Conservation (phyloP, 1,140 invertebrate genomes). For the Drosophila rhopaloa region DNA sequence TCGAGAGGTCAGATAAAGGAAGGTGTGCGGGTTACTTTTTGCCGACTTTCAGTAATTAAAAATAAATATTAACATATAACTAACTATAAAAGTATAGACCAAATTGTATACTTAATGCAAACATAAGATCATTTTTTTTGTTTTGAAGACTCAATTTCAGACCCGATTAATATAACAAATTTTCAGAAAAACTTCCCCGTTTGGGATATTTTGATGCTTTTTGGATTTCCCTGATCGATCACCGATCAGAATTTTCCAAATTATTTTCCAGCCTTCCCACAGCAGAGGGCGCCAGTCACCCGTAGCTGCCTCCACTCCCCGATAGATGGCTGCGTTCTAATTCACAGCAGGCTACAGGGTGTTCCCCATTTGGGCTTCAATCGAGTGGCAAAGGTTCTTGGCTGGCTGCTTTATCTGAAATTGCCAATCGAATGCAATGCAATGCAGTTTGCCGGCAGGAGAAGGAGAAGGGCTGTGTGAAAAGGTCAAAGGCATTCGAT, state of each 20-base stretch:
- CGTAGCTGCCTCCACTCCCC: neutral
- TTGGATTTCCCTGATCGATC: conserved; percentile 6
- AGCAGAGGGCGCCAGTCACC: conserved; percentile 3
- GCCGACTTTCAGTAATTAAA: neutral
- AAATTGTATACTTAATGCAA: too few relatives aligned
- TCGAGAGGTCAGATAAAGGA: neutral
- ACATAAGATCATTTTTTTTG: too few relatives aligned
- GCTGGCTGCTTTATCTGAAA: conserved; percentile 65
- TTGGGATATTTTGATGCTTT: neutral
- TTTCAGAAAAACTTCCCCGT: neutral
- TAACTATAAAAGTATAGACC: too few relatives aligned
- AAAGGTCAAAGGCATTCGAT: conserved; percentile 81
- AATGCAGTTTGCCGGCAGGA: conserved; percentile 28
- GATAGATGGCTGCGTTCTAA: conserved; percentile 11
- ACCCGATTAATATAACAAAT: neutral
- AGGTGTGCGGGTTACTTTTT: neutral
- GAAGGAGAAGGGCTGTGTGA: conserved; percentile 63
- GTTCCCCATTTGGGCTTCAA: conserved; percentile 4
- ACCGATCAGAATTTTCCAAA: neutral
- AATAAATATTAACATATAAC: too few relatives aligned
- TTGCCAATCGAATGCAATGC: conserved; percentile 77
- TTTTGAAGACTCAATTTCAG: neutral
- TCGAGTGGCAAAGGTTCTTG: conserved; percentile 29
- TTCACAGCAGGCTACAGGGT: conserved; percentile 15
- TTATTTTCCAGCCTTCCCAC: neutral